Base-by-base conservation (phyloP, 1,140 invertebrate species). In the Aphelenchoides besseyi region DNA sequence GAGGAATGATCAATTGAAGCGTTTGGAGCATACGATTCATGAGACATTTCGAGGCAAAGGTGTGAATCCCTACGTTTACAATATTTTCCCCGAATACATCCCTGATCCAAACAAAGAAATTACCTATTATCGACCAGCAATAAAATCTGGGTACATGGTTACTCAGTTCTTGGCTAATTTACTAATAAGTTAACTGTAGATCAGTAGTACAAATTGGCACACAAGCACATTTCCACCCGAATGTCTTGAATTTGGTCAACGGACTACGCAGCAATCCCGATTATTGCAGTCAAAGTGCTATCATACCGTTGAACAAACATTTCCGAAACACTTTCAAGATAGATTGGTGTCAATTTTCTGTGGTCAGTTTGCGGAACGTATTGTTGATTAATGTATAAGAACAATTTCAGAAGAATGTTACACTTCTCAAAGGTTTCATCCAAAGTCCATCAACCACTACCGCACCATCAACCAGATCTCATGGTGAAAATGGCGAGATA, bases 51-150 rank as follows among this genome's bases (percentile, higher is more conserved):
- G 71, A 18, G 80, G 80, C 16, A 75, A 69, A 71, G 61, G 67
- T 29, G 80, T 82, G 1, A 82, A 84, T 66, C 82, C 80, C 5
- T 82, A 84, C 70, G 78, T 82, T 57, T 85, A 59, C 48, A 78
- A 82, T 30, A 76, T 82, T 55, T 61, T 69, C 1, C 53, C 80
- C 0, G 71, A 72, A 59, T 67, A 52, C n/a, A 54, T 52, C 3
- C 57, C 70, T 5, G 68, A 68, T 18, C n/a, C 68, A 28, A 28
- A 30, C 18, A 36, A 70, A 16, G 37, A 69, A 16, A 29, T 16
- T 18, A 12, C 16, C 16, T 66, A 66, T 66, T 66, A 66, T 30
- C 16, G 26, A 5, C 66, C 36, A n/a, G 28, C 2, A 12, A 68
- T 72, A 63, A 71, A 71, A 52, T 70, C 8, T 16, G 64, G 70